Evolutionary conservation across 1,140 invertebrate genomes (phyloP), one percentile per base, ranked within the genome.

Genomic region (Pantala flavescens): DNA sequence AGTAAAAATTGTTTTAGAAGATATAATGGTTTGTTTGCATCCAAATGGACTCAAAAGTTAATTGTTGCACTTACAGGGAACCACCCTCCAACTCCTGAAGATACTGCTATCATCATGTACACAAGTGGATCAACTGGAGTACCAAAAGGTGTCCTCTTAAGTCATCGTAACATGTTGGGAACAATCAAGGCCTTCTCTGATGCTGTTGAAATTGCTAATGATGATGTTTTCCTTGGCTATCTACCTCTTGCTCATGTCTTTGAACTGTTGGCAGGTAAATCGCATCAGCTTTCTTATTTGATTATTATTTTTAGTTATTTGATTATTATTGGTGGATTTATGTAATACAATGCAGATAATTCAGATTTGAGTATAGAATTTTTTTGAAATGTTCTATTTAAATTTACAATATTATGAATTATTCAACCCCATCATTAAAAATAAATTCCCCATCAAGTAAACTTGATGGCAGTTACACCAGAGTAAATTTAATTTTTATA

Each of bases 221-320:
- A 89, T 75, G 97, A 99, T 81, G 85, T 93, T 19, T 93, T 98
- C 78, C 91, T 99, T 81, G 97, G 93, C 55, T 99, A 98, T 83
- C 86, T 99, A 74, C 98, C 98, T 14, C 85, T 99, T 71, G 98
- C 98, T 70, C 98, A 99, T 84, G 97, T 99, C 0, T 93, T 98
- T 78, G 98, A 99, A 84, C 85, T 99, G 70, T 87, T 96, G 71
- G 89, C 90, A 12, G 92, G 93, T 81, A 78, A 70, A 73, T n/a
- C n/a, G n/a, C n/a, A n/a, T 72, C 21, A n/a, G 21, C 23, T 74
- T 71, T 43, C 5, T 23, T 74, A 24, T 63, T 70, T 73, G 24
- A 42, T 36, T 76, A 49, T n/a, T 72, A 72, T 55, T 63, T 75
- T 77, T 74, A 24, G 75, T 78, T n/a, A 7, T 74, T 74, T 72